Percentiles rank a stretch among this genome's conserved stretches.
Evolutionary conservation across 2,888 invertebrate species (phyloP).

Genomic region (Atherix ibis): DNA sequence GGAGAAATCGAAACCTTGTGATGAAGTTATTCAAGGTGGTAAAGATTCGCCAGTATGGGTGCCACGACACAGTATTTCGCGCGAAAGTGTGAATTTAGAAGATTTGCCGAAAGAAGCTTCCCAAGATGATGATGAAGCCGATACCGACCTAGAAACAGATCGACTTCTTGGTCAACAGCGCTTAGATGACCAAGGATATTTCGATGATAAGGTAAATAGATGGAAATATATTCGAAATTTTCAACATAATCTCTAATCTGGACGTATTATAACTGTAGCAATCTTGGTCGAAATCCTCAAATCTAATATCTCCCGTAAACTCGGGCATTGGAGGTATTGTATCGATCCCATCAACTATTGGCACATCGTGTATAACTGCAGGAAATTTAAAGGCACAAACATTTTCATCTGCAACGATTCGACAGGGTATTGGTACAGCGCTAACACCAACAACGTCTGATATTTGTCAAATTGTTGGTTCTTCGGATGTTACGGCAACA

Average conservation of each 20-base stretch:
- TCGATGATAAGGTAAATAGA: slow-evolving; percentile 46
- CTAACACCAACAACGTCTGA: slow-evolving; percentile 27
- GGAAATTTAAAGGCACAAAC: slow-evolving; percentile 20
- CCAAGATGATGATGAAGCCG: slow-evolving; percentile 70
- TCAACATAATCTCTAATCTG: too few species aligned
- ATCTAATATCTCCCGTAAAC: slow-evolving; percentile 15
- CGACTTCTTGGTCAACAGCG: slow-evolving; percentile 83
- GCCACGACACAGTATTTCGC: slow-evolving; percentile 19
- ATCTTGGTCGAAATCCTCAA: slow-evolving; percentile 20
- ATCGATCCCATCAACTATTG: slow-evolving; percentile 10
- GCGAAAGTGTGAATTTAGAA: slow-evolving; percentile 11
- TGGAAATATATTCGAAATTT: too few species aligned
- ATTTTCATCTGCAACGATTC: slow-evolving; percentile 28
- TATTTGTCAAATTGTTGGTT: slow-evolving; percentile 25
- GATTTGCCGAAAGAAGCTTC: slow-evolving; percentile 19
- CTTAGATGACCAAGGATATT: slow-evolving; percentile 81
- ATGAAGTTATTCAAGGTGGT: slow-evolving; percentile 25
- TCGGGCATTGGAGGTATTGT: neutral
- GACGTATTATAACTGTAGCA: too few species aligned
- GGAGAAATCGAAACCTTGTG: slow-evolving; percentile 28
- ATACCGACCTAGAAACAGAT: slow-evolving; percentile 97
- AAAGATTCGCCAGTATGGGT: slow-evolving; percentile 31
- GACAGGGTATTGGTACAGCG: slow-evolving; percentile 30
- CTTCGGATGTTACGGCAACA: slow-evolving; percentile 19
- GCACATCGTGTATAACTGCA: slow-evolving; percentile 8